Evolutionary conservation across 2,797 vertebrate species (phyloP).

Genomic region (Mus spretus): DNA sequence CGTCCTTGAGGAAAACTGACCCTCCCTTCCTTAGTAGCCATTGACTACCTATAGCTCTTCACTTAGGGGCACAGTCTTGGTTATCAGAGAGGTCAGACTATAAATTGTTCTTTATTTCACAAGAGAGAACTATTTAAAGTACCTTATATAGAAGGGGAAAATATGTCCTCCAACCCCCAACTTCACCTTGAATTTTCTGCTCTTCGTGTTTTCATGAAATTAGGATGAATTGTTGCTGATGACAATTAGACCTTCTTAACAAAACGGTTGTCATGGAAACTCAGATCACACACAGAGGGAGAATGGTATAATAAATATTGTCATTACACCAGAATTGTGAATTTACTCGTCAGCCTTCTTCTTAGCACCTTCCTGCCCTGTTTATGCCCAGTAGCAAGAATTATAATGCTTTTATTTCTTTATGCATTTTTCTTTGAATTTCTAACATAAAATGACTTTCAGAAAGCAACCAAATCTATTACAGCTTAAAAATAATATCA

Average conservation of each 20-base stretch:
- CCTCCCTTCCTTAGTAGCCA: neutral
- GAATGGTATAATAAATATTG: neutral
- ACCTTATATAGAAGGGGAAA: neutral
- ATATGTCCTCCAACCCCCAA: neutral
- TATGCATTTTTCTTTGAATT: slow-evolving; percentile 27
- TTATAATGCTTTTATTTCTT: neutral
- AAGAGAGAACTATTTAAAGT: neutral
- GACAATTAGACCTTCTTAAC: neutral
- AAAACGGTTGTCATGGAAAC: slow-evolving; percentile 9
- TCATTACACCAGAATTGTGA: neutral
- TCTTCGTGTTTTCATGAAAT: neutral
- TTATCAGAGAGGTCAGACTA: neutral
- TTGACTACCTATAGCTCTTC: neutral
- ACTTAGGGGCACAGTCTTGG: neutral
- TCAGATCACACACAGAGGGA: neutral
- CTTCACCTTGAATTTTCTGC: neutral
- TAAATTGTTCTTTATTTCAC: slow-evolving; percentile 5
- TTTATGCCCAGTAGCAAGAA: neutral
- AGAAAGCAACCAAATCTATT: neutral
- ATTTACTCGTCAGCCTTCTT: neutral
- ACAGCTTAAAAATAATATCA: neutral
- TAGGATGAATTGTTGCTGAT: neutral
- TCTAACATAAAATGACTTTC: neutral
- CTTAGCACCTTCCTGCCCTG: neutral
- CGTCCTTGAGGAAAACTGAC: neutral